Evolutionary conservation across 2,888 invertebrate genomes (phyloP).

Genomic region (Vanessa cardui): DNA sequence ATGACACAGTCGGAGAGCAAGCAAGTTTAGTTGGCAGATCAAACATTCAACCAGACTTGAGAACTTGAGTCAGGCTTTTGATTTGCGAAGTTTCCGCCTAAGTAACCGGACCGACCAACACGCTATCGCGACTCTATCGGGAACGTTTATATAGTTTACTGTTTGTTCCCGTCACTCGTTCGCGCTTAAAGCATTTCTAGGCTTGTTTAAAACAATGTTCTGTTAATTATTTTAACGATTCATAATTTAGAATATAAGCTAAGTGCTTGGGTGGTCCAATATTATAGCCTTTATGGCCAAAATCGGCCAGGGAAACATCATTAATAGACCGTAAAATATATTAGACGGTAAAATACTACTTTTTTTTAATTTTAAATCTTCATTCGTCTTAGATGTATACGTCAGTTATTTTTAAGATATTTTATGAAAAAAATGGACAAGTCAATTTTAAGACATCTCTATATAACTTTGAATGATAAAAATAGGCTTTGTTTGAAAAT

Average conservation of each 20-base stretch:
- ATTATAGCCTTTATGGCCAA: too few species aligned
- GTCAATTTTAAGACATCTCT: too few species aligned
- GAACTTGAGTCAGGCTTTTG: slow-evolving; percentile 59
- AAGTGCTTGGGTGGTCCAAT: too few species aligned
- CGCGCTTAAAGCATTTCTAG: slow-evolving; percentile 24
- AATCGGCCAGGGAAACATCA: too few species aligned
- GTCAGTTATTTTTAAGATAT: too few species aligned
- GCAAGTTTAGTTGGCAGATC: slow-evolving; percentile 55
- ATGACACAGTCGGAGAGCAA: slow-evolving; percentile 50
- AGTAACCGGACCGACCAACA: slow-evolving; percentile 51
- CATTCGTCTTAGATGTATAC: too few species aligned
- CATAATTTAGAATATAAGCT: not conserved
- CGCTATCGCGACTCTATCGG: slow-evolving; percentile 46
- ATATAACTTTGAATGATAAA: too few species aligned
- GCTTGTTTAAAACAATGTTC: slow-evolving; percentile 19
- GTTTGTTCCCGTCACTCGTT: slow-evolving; percentile 26
- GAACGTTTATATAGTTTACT: slow-evolving; percentile 39
- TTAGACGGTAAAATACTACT: too few species aligned
- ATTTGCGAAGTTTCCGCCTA: slow-evolving; percentile 64
- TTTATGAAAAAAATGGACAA: too few species aligned
- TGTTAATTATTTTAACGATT: slow-evolving; percentile 17
- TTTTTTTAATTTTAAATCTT: too few species aligned
- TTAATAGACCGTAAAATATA: too few species aligned
- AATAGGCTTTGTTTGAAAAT: too few species aligned
- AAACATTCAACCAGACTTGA: slow-evolving; percentile 54